Evolutionary conservation across 37 sponge, comb jelly and placozoan genomes (phyloP).

Genomic region (Aphrocallistes beatrix): DNA sequence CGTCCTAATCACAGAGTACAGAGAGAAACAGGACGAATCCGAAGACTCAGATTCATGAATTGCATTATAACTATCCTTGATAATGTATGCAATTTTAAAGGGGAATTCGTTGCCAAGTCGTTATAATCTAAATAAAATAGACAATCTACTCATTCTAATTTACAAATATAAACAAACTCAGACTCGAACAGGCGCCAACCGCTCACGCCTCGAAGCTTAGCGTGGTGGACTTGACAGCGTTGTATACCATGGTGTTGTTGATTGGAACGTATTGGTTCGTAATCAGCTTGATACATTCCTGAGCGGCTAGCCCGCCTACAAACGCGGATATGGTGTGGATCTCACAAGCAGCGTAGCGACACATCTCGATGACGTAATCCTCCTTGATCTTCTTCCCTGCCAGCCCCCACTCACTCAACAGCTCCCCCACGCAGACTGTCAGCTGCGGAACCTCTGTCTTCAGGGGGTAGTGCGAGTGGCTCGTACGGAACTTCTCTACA

Average conservation of each 20-base stretch:
- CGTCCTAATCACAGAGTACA: slow-evolving; percentile 6
- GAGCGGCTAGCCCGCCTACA: slow-evolving; percentile 84
- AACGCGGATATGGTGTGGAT: slow-evolving; percentile 87
- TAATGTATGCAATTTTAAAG: no score
- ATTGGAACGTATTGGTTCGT: slow-evolving; percentile 92
- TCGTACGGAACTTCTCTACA: slow-evolving; percentile 39
- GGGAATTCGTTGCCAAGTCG: no score
- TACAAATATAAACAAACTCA: no score
- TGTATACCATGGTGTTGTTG: slow-evolving; percentile 83
- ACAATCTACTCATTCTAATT: not conserved
- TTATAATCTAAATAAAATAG: no score
- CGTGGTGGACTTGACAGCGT: slow-evolving; percentile 48
- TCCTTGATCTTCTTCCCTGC: slow-evolving; percentile 18
- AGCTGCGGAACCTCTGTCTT: slow-evolving; percentile 47
- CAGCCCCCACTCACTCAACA: slow-evolving; percentile 36
- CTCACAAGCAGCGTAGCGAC: slow-evolving; percentile 65
- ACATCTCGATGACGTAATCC: slow-evolving; percentile 34
- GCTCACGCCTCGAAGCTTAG: slow-evolving; percentile 27
- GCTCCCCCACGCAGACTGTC: slow-evolving; percentile 26
- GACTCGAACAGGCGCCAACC: no score
- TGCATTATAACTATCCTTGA: no score
- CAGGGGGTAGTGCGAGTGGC: slow-evolving; percentile 38
- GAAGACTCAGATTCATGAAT: not conserved
- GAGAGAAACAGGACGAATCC: not conserved
- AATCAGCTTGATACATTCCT: slow-evolving; percentile 86